Base-by-base conservation (phyloP, 1,140 invertebrate species). In the Aphaenogaster rudis region DNA sequence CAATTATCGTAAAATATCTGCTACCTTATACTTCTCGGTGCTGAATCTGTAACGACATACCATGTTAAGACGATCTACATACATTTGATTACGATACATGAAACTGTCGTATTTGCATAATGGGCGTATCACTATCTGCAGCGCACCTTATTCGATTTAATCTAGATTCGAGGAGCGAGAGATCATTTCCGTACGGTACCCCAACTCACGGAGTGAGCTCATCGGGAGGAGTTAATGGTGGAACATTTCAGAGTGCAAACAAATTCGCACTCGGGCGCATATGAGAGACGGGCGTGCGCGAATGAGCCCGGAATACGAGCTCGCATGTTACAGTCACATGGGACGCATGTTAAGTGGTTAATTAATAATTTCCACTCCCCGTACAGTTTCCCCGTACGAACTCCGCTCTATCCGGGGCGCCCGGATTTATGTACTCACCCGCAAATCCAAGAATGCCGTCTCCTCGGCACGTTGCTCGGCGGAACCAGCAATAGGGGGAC, bases 361-460 rank as follows among this genome's bases (percentile, higher is more conserved):
- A 86, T 86, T 86, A 78, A 86, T 39, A 78, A 78, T 78, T 52
- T 63, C 21, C 57, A 28, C 28, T 28, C 81, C 8, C 15, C 13
- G 5, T 11, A 15, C 13, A 48, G 11, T 45, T 79, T 67, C 36
- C 50, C 4, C 39, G 59, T 28, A 45, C 9, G 21, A 77, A 39
- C 33, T 63, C 15, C 54, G 21, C 54, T 28, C 28, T 13, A 21
- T 69, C 74, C 36, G 28, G 42, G 21, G 21, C 21, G 28, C 17
- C 33, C 8, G 11, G 52, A 71, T 76, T 45, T 52, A 39, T 17
- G 54, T 84, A 95, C 95, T 95, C 93, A 95, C 95, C 95, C 87
- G 81, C 95, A 95, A 85, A 95, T 95, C 95, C 95, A 95, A 36
- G 95, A 95, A 91, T 95, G 95, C 78, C 95, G 91, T 85, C 95